Conservation (phyloP, 2,888 invertebrate species). For the Augiades crinisus region DNA sequence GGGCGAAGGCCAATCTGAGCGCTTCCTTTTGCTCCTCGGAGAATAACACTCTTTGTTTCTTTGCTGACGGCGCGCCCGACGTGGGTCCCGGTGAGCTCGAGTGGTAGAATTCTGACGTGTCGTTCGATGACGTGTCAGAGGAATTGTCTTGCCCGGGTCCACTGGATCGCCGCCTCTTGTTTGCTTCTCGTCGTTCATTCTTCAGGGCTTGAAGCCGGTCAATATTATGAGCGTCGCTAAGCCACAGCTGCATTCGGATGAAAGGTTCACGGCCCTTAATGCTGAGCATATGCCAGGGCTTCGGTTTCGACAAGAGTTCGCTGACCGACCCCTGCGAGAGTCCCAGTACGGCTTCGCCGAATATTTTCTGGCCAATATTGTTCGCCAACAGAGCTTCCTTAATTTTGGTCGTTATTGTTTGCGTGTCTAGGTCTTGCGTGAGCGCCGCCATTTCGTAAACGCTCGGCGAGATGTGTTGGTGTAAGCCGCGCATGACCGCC, state of each 20-base stretch:
- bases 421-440: constrained; percentile 97
- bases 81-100: constrained; percentile 90
- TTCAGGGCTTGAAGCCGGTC: constrained; percentile 95
- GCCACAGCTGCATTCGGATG: constrained; percentile 98
- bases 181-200: constrained; percentile 94
- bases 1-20: constrained; percentile 93
- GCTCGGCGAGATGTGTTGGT: constrained; percentile 95
- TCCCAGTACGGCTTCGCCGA: constrained; percentile 98
- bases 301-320: constrained; percentile 97
- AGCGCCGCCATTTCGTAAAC: constrained; percentile 99
- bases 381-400: constrained; percentile 98
- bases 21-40: constrained; percentile 99
- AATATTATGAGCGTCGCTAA: constrained; percentile 96
- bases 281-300: constrained; percentile 99
- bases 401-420: constrained; percentile 97
- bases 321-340: constrained; percentile 98
- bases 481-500: constrained; percentile 86
- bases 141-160: constrained; percentile 93
- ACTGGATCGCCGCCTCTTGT: constrained; percentile 92
- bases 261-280: constrained; percentile 98
- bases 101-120: constrained; percentile 93
- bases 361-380: constrained; percentile 99
- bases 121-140: constrained; percentile 93
- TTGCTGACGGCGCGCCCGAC: constrained; percentile 90
- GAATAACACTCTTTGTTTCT: constrained; percentile 97